A percentile compares a stretch with the other conserved stretches of the same genome.
These are phyloP conservation scores for Paguma larvata DNA, from an alignment of 2,797 vertebrate genomes.

Conservation along the genomic window DNA sequence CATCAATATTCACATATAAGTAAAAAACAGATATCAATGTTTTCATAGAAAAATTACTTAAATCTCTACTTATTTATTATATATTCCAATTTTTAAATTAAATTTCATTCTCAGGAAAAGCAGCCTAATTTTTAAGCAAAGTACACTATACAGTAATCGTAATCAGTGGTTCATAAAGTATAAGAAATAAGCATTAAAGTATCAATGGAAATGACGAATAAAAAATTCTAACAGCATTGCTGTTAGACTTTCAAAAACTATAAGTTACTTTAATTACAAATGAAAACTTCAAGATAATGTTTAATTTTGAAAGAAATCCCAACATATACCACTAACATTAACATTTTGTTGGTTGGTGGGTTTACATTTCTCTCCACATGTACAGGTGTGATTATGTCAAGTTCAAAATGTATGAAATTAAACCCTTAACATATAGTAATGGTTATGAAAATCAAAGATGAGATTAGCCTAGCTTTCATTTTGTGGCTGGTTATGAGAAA, in stretches of 20 bases:
- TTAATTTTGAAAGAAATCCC: not conserved
- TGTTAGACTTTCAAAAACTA: not conserved
- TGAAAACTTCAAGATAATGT: constrained; percentile 15
- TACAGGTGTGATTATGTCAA: not conserved
- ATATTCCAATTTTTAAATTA: constrained; percentile 27
- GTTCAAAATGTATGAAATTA: constrained; percentile 52
- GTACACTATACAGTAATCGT: not conserved
- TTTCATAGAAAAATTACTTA: constrained; percentile 16
- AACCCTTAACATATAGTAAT: constrained; percentile 3
- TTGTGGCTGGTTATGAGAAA: constrained; percentile 50
- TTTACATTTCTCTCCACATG: constrained; percentile 43
- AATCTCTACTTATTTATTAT: not conserved
- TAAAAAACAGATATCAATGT: not conserved
- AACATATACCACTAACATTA: not conserved
- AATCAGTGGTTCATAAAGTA: not conserved
- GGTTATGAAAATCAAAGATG: constrained; percentile 51
- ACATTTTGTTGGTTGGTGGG: not conserved
- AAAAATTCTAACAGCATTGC: constrained; percentile 5
- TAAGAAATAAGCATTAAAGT: constrained; percentile 51
- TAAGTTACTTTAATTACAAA: not conserved
- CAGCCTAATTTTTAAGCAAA: constrained; percentile 31
- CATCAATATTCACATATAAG: not conserved
- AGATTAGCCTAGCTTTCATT: constrained; percentile 29
- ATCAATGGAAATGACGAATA: constrained; percentile 13
- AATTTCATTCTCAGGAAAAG: not conserved